A percentile compares a stretch with the other conserved stretches of the same genome.
Evolutionary conservation across 2,113 vertebrate species (phyloP).

Genomic region (Callaeas wilsoni): DNA sequence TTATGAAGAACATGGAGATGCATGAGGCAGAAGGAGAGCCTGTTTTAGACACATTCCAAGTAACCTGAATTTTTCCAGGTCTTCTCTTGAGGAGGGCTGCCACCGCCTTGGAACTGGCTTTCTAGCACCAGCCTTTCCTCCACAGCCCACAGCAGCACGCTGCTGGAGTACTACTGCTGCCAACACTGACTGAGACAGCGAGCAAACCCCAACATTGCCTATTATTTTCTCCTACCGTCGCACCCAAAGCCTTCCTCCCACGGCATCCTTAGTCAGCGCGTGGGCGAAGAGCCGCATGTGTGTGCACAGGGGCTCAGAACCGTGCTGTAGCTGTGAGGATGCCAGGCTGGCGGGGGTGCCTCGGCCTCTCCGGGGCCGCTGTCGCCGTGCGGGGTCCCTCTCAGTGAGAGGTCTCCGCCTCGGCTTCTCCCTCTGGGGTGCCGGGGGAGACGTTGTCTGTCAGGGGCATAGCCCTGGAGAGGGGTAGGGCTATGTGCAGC

Average conservation of each 20-base stretch:
- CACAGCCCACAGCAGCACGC: background rate
- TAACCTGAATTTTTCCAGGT: background rate
- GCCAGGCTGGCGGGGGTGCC: background rate
- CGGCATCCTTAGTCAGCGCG: background rate
- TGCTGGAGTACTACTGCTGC: background rate
- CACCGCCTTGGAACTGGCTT: fast-evolving
- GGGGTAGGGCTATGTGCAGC: background rate
- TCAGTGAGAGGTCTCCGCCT: background rate
- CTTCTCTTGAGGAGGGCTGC: background rate
- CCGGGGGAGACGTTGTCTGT: background rate
- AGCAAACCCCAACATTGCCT: background rate
- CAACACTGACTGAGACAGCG: background rate
- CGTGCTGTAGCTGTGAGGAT: background rate
- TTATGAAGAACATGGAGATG: background rate
- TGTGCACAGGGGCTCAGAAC: background rate
- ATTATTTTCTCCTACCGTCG: background rate
- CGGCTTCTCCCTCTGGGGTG: background rate
- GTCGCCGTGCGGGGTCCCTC: background rate
- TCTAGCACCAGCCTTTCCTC: background rate
- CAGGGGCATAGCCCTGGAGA: background rate
- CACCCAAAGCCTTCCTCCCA: slow-evolving; percentile 41
- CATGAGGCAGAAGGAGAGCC: background rate
- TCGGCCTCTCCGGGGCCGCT: background rate
- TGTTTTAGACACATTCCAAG: background rate
- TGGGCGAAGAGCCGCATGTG: background rate